Conservation (phyloP, 2,797 vertebrate genomes). For the Saguinus oedipus region DNA sequence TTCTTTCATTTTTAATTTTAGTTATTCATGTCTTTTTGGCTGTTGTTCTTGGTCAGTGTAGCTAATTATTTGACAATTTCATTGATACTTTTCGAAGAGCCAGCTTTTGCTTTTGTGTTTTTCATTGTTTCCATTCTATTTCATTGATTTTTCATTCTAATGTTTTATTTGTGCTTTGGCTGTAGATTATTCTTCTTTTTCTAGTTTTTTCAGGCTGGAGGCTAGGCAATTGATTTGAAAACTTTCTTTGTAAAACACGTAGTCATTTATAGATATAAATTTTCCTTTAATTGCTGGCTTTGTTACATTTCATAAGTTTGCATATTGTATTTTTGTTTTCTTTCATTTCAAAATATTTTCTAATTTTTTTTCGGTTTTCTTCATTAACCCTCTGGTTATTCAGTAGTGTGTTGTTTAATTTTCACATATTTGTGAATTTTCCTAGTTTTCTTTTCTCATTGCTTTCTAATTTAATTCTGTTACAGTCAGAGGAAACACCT, state of each 20-base stretch:
- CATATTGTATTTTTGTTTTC: not conserved
- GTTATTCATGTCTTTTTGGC: not conserved
- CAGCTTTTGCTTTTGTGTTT: not conserved
- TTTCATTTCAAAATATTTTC: not conserved
- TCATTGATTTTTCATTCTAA: not conserved
- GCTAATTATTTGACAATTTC: not conserved
- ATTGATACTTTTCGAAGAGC: not conserved
- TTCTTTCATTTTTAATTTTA: not conserved
- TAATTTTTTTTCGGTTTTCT: not conserved
- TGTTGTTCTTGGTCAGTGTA: not conserved
- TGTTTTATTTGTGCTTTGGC: not conserved
- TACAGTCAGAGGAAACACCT: not conserved
- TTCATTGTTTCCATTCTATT: not conserved
- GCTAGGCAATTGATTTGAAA: not conserved
- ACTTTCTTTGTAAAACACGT: not conserved
- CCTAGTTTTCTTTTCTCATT: not conserved
- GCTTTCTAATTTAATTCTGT: not conserved
- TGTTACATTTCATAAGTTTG: not conserved
- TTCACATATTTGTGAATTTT: not conserved
- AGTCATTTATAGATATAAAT: not conserved
- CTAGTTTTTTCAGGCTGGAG: not conserved
- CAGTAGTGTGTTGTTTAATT: not conserved
- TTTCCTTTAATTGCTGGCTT: not conserved
- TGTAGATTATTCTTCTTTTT: not conserved
- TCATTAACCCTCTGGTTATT: not conserved